Conservation (phyloP, 2,888 invertebrate species). For the Ditylenchus weischeri region DNA sequence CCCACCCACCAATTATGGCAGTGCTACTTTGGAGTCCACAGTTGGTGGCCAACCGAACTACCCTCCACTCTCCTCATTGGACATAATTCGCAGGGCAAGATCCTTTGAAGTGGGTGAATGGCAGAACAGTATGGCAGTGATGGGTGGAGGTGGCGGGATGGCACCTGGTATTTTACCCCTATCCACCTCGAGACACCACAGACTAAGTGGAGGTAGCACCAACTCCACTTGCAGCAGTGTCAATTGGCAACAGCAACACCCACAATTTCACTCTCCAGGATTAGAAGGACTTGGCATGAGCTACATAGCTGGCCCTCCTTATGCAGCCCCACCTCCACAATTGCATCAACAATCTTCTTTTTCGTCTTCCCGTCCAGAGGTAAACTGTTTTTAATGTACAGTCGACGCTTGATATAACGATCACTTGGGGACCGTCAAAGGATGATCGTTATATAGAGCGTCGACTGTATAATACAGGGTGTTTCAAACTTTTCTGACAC, state of each 20-base stretch:
- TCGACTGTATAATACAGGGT: too few species aligned
- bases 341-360: slow-evolving; percentile 1
- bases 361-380: slow-evolving; percentile 7
- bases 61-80: slow-evolving; percentile 9
- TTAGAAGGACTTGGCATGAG: too few species aligned
- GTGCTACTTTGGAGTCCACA: background rate
- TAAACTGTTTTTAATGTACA: background rate
- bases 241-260: background rate
- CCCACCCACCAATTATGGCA: background rate
- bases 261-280: too few species aligned
- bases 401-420: too few species aligned
- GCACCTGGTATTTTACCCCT: background rate
- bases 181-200: background rate
- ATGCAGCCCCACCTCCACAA: too few species aligned
- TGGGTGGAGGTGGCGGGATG: background rate
- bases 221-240: background rate
- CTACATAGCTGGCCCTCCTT: too few species aligned
- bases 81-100: slow-evolving; percentile 17
- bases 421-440: too few species aligned
- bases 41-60: background rate
- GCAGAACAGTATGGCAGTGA: slow-evolving; percentile 17
- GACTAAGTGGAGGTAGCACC: slow-evolving; percentile 4
- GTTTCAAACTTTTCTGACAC: too few species aligned
- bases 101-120: slow-evolving; percentile 27
- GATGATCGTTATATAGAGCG: too few species aligned